Conservation (phyloP, 2,797 vertebrate species). For the Danio jaintianensis region DNA sequence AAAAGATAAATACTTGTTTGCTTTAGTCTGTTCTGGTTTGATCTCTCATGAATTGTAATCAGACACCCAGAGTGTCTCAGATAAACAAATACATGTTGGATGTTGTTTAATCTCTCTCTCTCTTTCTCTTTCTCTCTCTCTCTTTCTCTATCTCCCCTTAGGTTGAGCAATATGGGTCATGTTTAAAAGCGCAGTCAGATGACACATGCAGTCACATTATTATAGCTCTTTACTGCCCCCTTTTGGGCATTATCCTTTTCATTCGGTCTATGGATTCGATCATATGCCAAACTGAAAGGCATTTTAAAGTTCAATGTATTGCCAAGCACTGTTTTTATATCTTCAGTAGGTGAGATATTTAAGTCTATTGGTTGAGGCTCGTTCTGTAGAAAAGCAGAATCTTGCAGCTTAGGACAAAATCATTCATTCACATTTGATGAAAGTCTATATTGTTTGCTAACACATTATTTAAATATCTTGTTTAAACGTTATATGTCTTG, state of each 20-base stretch:
- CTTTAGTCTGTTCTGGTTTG: background rate
- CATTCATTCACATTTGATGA: too few relatives aligned
- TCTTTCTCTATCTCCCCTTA: background rate
- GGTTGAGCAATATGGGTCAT: conserved; percentile 29
- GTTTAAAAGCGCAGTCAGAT: conserved; percentile 25
- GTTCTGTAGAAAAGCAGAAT: too few relatives aligned
- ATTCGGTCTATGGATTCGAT: background rate
- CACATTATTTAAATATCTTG: too few relatives aligned
- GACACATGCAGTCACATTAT: conserved; percentile 33
- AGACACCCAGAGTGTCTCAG: background rate
- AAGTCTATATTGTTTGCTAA: too few relatives aligned
- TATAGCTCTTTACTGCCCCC: conserved; percentile 32
- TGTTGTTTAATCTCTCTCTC: background rate
- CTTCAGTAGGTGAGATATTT: background rate
- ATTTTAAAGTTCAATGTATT: background rate
- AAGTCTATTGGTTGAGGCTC: too few relatives aligned
- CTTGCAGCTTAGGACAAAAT: too few relatives aligned
- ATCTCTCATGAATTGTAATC: background rate
- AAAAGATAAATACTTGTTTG: conserved; percentile 16
- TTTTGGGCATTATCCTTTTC: background rate
- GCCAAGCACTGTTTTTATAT: background rate
- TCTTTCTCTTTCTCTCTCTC: background rate
- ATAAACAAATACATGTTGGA: background rate
- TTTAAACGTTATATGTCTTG: too few relatives aligned
- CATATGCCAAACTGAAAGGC: background rate